Evolutionary conservation across 2,797 vertebrate genomes (phyloP).

Genomic region (Acanthurus tractus): DNA sequence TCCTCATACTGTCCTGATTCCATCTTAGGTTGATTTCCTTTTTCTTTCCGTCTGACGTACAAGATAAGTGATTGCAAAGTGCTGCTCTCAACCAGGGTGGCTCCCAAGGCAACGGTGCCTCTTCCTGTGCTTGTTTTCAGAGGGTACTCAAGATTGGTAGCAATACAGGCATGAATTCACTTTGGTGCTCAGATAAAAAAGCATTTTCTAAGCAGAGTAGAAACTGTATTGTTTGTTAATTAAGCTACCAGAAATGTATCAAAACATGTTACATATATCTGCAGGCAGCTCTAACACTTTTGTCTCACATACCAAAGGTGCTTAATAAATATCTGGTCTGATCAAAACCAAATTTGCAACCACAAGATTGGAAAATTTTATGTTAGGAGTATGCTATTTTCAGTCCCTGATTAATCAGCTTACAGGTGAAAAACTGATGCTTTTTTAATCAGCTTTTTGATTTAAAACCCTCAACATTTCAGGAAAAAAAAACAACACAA

Average conservation of each 20-base stretch:
- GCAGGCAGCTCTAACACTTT: background rate
- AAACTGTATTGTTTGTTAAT: background rate
- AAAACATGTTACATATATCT: background rate
- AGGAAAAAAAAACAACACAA: background rate
- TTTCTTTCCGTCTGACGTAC: conserved; percentile 25
- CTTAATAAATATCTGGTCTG: background rate
- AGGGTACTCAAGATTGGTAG: conserved; percentile 13
- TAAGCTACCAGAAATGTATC: background rate
- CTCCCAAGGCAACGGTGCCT: conserved; percentile 50
- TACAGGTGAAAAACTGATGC: background rate
- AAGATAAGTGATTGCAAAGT: conserved; percentile 64
- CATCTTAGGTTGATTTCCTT: conserved; percentile 37
- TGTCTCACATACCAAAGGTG: background rate
- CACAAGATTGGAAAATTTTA: too few species aligned
- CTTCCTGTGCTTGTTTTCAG: conserved; percentile 47
- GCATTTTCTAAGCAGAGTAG: background rate
- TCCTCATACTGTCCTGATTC: conserved; percentile 6
- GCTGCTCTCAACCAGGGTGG: conserved; percentile 41
- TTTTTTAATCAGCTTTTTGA: conserved; percentile 6
- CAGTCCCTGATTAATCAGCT: background rate
- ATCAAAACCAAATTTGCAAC: background rate
- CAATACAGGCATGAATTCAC: background rate
- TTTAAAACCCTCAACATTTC: background rate
- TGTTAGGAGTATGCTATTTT: background rate
- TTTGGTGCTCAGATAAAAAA: conserved; percentile 17